Conservation (phyloP, 1,140 invertebrate genomes). For the Drosophila mayri region DNA sequence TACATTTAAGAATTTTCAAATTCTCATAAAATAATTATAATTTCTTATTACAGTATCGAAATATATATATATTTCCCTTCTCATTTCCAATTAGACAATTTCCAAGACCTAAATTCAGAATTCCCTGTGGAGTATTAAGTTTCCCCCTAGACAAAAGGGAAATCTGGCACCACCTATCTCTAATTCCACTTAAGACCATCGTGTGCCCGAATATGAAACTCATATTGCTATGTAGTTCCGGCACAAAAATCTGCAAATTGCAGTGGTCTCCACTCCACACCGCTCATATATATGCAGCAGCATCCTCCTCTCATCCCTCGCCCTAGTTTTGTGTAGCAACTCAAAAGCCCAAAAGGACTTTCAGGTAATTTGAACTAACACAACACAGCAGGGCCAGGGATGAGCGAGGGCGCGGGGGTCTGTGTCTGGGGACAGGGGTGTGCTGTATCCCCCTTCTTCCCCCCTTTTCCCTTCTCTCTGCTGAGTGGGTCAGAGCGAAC, state of each 20-base stretch:
- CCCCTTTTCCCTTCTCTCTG: neutral
- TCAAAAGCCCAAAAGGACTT: slow-evolving; percentile 67
- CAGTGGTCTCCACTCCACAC: slow-evolving; percentile 23
- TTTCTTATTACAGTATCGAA: neutral
- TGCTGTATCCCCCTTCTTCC: neutral
- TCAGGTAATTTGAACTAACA: slow-evolving; percentile 75
- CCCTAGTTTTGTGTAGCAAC: slow-evolving; percentile 29
- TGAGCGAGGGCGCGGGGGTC: neutral
- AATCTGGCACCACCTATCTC: slow-evolving; percentile 22
- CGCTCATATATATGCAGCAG: neutral
- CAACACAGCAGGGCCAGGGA: slow-evolving; percentile 31
- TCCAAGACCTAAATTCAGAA: neutral
- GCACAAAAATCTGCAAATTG: slow-evolving; percentile 50
- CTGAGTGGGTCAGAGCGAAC: slow-evolving; percentile 49
- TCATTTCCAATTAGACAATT: slow-evolving; percentile 1
- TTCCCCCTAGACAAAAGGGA: slow-evolving; percentile 5
- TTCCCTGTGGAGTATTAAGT: slow-evolving; percentile 5
- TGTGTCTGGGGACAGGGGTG: slow-evolving; percentile 39
- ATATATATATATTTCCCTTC: neutral
- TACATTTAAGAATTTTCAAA: neutral
- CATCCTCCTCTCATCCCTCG: neutral
- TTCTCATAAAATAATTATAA: neutral
- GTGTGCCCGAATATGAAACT: slow-evolving; percentile 25
- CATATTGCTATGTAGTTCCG: slow-evolving; percentile 25
- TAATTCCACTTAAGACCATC: slow-evolving; percentile 38